Conservation (phyloP, 2,888 invertebrate species). For the Chloroclysta siterata region DNA sequence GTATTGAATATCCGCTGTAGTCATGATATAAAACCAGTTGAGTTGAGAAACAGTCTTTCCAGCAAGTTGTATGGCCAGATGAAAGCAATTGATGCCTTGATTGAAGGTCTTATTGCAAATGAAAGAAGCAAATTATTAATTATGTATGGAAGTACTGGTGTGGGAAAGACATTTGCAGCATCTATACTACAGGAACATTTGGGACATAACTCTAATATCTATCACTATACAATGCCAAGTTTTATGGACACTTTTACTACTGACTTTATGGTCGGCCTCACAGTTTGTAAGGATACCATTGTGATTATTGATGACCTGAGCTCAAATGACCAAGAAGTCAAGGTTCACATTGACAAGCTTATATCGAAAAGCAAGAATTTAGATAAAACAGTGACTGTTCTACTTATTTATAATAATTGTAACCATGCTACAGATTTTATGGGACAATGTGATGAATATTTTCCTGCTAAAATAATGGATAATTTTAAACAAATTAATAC, state of each 20-base stretch:
- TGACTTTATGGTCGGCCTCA: slow-evolving; percentile 66
- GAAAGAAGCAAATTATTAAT: slow-evolving; percentile 61
- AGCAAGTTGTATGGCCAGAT: slow-evolving; percentile 68
- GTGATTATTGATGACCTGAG: slow-evolving; percentile 72
- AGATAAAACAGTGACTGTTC: slow-evolving; percentile 61
- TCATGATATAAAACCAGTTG: slow-evolving; percentile 51
- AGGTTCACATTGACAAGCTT: slow-evolving; percentile 54
- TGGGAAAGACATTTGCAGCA: slow-evolving; percentile 73
- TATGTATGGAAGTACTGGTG: slow-evolving; percentile 77
- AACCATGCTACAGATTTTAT: slow-evolving; percentile 49
- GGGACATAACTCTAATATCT: slow-evolving; percentile 65
- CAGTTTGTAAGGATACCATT: slow-evolving; percentile 63
- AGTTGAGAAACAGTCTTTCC: slow-evolving; percentile 51
- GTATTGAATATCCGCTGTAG: slow-evolving; percentile 58
- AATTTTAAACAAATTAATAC: slow-evolving; percentile 55
- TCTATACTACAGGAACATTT: slow-evolving; percentile 62
- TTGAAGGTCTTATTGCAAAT: slow-evolving; percentile 54
- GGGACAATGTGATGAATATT: slow-evolving; percentile 58
- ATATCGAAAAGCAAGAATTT: slow-evolving; percentile 63
- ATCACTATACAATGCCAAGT: slow-evolving; percentile 74
- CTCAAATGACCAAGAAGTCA: slow-evolving; percentile 54
- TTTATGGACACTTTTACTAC: slow-evolving; percentile 62
- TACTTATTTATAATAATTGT: slow-evolving; percentile 70
- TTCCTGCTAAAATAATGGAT: slow-evolving; percentile 51
- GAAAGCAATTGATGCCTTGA: slow-evolving; percentile 55